Percentiles rank a stretch among this genome's conserved stretches.
phyloP scores from a whole-genome alignment of 2,113 vertebrate species.

The Bubo bubo region DNA sequence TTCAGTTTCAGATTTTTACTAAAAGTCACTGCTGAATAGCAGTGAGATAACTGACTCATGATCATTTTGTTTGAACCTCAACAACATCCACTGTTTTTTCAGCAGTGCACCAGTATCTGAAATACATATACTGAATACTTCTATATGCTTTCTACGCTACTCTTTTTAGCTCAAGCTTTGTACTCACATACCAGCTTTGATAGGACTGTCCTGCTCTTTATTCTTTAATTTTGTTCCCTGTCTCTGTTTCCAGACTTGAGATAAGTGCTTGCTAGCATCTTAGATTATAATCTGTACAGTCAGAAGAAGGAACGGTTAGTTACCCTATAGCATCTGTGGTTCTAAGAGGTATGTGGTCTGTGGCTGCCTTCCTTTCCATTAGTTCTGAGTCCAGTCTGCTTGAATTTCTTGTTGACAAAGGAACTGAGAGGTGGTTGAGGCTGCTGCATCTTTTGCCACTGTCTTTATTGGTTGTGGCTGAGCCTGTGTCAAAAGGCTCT shows the following conservation, averaged over 20 bases:
- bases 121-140: not conserved
- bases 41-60: not conserved
- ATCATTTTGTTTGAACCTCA: not conserved
- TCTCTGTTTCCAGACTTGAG: not conserved
- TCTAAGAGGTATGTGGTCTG: conserved; percentile 17
- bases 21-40: not conserved
- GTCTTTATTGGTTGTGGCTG: conserved; percentile 25
- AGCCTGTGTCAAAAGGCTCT: conserved; percentile 44
- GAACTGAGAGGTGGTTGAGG: conserved; percentile 33
- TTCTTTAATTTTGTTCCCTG: not conserved
- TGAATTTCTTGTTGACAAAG: conserved; percentile 37
- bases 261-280: not conserved
- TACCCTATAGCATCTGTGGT: not conserved
- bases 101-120: not conserved
- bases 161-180: not conserved
- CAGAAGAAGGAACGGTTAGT: conserved; percentile 10
- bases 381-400: conserved; percentile 35
- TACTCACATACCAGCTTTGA: not conserved
- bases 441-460: conserved; percentile 31
- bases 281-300: not conserved
- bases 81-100: not conserved
- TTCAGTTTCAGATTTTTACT: not conserved
- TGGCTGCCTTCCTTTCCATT: conserved; percentile 33
- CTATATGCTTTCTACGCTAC: not conserved
- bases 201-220: not conserved